These are phyloP conservation scores for Tetramorium parvispinum DNA, from an alignment of 1,140 invertebrate species.

Conservation along the genomic window DNA sequence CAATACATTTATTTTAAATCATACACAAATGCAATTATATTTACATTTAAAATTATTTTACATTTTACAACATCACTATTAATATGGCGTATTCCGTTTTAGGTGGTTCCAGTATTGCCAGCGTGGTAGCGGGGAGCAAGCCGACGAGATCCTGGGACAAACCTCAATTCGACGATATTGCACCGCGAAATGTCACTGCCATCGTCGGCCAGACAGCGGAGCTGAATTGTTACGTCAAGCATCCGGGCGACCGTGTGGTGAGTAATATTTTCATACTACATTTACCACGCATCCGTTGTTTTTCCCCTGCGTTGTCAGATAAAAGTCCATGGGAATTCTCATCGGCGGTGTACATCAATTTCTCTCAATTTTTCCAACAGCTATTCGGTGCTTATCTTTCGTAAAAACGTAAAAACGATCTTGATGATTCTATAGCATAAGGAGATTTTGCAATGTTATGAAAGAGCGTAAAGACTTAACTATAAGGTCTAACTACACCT, in stretches of 20 bases:
- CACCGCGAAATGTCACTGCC: slow-evolving; percentile 92
- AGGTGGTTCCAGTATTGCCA: slow-evolving; percentile 83
- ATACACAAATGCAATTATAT: neutral
- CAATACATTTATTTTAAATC: too few relatives aligned
- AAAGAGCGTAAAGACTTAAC: slow-evolving; percentile 22
- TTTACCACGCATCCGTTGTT: slow-evolving; percentile 8
- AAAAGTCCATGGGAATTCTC: neutral
- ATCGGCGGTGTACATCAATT: neutral
- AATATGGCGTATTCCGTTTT: slow-evolving; percentile 59
- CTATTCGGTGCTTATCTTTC: neutral
- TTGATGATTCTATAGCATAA: neutral
- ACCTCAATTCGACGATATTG: slow-evolving; percentile 94
- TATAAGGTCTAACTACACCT: neutral
- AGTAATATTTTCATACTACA: slow-evolving; percentile 82
- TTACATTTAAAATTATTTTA: neutral
- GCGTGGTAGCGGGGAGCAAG: slow-evolving; percentile 78
- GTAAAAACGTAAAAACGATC: neutral
- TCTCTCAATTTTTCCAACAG: neutral
- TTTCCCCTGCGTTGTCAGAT: neutral
- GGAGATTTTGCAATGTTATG: neutral
- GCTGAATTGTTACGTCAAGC: slow-evolving; percentile 93
- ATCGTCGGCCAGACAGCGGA: slow-evolving; percentile 93
- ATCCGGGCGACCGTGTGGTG: slow-evolving; percentile 95
- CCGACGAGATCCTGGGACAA: slow-evolving; percentile 85
- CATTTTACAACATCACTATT: neutral